Evolutionary conservation across 2,797 vertebrate genomes (phyloP).

Genomic region (Phataginus tricuspis): DNA sequence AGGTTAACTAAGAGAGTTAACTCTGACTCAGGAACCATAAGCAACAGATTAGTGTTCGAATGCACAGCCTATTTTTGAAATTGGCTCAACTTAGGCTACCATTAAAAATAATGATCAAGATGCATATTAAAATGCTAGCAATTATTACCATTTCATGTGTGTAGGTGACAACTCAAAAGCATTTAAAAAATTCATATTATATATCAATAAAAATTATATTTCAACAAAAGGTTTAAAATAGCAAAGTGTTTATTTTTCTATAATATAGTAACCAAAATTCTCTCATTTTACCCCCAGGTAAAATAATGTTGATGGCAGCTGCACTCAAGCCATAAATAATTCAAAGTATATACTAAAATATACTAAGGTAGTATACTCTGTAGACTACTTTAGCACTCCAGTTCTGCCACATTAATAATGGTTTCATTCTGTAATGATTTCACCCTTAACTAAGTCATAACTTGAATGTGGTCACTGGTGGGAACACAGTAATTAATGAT

Average conservation of each 20-base stretch:
- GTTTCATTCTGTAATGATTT: not conserved
- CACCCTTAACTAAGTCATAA: not conserved
- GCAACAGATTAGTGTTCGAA: not conserved
- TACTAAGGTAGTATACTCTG: too few relatives aligned
- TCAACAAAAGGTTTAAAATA: constrained; percentile 4
- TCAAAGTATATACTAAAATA: not conserved
- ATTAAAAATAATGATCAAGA: not conserved
- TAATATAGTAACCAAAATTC: constrained; percentile 6
- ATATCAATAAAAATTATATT: not conserved
- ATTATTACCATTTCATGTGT: not conserved
- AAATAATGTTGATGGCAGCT: not conserved
- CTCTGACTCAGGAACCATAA: not conserved
- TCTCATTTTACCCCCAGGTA: not conserved
- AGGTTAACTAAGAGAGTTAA: not conserved
- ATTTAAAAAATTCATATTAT: constrained; percentile 34
- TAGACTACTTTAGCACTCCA: not conserved
- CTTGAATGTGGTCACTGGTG: not conserved
- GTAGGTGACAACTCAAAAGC: not conserved
- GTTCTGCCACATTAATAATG: not conserved
- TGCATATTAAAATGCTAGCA: not conserved
- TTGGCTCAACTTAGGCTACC: not conserved
- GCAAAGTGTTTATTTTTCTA: not conserved
- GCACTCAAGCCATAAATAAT: not conserved
- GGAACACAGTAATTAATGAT: not conserved
- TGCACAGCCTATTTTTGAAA: not conserved